Base-by-base conservation (phyloP, 2,797 vertebrate species). In the Hipposideros larvatus region DNA sequence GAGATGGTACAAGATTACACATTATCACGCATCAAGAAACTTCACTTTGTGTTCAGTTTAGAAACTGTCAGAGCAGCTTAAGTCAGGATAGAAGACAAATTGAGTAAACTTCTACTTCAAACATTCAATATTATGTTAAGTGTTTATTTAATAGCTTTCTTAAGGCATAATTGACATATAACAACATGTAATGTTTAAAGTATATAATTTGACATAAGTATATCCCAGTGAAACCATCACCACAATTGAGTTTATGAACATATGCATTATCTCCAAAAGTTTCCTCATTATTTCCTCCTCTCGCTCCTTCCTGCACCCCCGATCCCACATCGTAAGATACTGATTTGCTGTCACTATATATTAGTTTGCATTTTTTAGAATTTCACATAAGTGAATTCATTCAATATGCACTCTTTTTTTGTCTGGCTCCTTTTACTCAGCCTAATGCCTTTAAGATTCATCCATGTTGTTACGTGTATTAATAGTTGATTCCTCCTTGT, bases 131-230 rank as follows among this genome's bases (percentile, higher is more conserved):
- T 82, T 57, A 37, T 83, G 11, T 87, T 83, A 46, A 26, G 22
- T 61, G 66, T 90, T 61, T 83, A 37, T 34, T 79, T 85, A 57
- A 59, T 26, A 89, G 51, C 31, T 95, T 87, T 92, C 48, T 75
- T 74, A 66, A 86, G 19, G 14, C 80, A 48, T 37, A 77, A 46
- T 34, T 84, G 46, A 59, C 43, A 84, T 51, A 55, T 15, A n/a
- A 57, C 59, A 70, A 41, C 57, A 65, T 68, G 6, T 55, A 48
- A 46, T 53, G 70, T 46, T 68, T 90, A 68, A 90, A 75, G 18
- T n/a, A 51, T 31, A 51, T 37, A 53, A 70, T 48, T 73, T 46
- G 43, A 61, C 53, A 34, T 86, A 37, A 11, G 34, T 78, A 11
- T 48, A 83, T 70, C 11, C 53, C 53, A 10, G 21, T 55, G 53